Percentiles rank a stretch among this genome's conserved stretches.
These are phyloP conservation scores for Oncorhynchus mykiss DNA, from an alignment of 2,113 vertebrate genomes.

Conservation along the genomic window DNA sequence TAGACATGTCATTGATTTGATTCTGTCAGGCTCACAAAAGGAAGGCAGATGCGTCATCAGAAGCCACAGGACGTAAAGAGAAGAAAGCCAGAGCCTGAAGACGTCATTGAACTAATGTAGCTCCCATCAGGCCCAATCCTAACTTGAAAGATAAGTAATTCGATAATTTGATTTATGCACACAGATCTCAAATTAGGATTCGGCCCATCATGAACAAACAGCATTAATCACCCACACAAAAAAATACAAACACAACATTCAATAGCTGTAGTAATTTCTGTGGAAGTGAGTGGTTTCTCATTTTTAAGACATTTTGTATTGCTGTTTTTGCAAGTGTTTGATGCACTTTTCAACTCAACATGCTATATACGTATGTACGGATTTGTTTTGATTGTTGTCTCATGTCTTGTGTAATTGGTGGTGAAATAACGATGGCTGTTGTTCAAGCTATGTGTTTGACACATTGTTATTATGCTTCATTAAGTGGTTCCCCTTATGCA, in stretches of 20 bases:
- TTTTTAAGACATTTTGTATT: slow-evolving; percentile 24
- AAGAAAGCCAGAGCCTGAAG: slow-evolving; percentile 84
- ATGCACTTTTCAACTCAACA: slow-evolving; percentile 35
- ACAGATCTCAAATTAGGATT: background rate
- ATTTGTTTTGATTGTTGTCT: slow-evolving; percentile 16
- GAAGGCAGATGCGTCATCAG: slow-evolving; percentile 80
- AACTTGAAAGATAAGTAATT: background rate
- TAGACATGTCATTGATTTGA: slow-evolving; percentile 12
- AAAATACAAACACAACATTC: background rate
- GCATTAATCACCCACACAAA: background rate
- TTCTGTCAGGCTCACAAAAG: slow-evolving; percentile 78
- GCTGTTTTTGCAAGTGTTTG: slow-evolving; percentile 29
- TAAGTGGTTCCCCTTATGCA: slow-evolving; percentile 15
- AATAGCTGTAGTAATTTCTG: slow-evolving; percentile 5
- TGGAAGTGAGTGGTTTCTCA: slow-evolving; percentile 18
- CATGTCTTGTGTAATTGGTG: slow-evolving; percentile 9
- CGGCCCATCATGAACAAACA: background rate
- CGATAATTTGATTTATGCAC: background rate
- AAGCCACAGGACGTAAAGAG: slow-evolving; percentile 81
- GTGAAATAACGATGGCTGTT: slow-evolving; percentile 6
- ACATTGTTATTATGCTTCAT: slow-evolving; percentile 12
- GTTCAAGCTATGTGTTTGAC: slow-evolving; percentile 22
- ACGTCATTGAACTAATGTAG: background rate
- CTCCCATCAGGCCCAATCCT: background rate
- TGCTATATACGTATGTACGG: background rate